Conservation (phyloP, 2,888 invertebrate species). For the Calameuta pallipes region DNA sequence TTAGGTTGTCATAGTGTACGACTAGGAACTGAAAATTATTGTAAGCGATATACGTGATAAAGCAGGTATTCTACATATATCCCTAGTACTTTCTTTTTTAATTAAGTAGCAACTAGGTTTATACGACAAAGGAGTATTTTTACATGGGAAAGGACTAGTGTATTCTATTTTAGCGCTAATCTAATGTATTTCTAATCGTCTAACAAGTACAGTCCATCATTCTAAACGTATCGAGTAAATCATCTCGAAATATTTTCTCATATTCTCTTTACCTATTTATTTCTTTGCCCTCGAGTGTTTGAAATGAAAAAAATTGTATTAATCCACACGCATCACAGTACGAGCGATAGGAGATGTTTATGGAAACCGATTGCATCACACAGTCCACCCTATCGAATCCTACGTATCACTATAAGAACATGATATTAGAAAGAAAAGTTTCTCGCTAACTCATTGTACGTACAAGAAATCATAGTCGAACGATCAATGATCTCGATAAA, state of each 20-base stretch:
- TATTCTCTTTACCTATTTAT: constrained; percentile 43
- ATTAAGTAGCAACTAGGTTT: background rate
- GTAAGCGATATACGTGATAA: background rate
- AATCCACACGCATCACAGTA: constrained; percentile 19
- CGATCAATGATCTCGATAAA: background rate
- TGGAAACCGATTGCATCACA: background rate
- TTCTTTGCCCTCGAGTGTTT: constrained; percentile 43
- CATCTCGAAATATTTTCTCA: constrained; percentile 18
- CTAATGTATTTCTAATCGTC: constrained; percentile 10
- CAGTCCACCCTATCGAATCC: background rate
- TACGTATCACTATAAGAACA: background rate
- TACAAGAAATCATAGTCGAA: background rate
- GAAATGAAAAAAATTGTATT: constrained; percentile 33
- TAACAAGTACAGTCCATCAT: constrained; percentile 14
- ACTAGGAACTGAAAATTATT: background rate
- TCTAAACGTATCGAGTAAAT: constrained; percentile 17
- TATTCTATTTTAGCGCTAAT: constrained; percentile 3
- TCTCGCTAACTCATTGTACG: background rate
- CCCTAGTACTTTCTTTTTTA: background rate
- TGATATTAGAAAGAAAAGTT: background rate
- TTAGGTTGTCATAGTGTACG: background rate
- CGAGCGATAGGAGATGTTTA: background rate
- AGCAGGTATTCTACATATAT: background rate
- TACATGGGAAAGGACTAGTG: constrained; percentile 13
- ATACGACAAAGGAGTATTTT: constrained; percentile 9